These are phyloP conservation scores for Bruchidius siliquastri DNA, from an alignment of 2,888 invertebrate genomes.

Conservation along the genomic window DNA sequence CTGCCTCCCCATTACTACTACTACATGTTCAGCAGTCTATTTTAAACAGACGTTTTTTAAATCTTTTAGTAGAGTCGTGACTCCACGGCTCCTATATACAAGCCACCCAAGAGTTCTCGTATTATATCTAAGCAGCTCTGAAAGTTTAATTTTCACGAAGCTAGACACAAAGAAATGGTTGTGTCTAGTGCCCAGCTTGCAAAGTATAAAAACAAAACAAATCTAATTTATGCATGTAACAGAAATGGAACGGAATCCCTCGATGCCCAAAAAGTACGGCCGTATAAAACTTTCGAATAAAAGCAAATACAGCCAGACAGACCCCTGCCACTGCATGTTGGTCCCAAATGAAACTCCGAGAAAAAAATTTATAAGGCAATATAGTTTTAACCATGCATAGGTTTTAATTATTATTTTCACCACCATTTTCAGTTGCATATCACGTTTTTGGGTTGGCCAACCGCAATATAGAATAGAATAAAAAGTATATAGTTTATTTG, in stretches of 20 bases:
- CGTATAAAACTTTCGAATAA: not conserved
- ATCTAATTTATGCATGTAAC: not conserved
- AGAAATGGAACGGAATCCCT: not conserved
- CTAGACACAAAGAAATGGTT: not conserved
- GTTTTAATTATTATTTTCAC: conserved; percentile 1
- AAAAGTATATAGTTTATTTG: not conserved
- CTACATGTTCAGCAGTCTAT: no score
- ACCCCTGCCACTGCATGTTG: not conserved
- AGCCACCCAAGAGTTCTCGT: no score
- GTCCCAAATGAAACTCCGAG: not conserved
- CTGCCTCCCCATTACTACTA: no score
- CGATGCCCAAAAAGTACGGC: not conserved
- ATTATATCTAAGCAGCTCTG: no score
- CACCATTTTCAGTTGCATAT: conserved; percentile 2
- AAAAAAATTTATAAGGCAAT: conserved; percentile 1
- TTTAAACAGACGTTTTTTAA: no score
- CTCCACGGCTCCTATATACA: no score
- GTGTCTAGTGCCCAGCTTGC: not conserved
- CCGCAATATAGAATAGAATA: not conserved
- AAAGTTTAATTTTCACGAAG: no score
- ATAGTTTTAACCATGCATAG: conserved; percentile 1
- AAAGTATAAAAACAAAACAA: not conserved
- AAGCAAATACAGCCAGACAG: not conserved
- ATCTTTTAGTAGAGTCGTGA: no score
- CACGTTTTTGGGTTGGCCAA: not conserved